Base-by-base conservation (phyloP, 1,140 invertebrate species). In the Danaus melanippus region DNA sequence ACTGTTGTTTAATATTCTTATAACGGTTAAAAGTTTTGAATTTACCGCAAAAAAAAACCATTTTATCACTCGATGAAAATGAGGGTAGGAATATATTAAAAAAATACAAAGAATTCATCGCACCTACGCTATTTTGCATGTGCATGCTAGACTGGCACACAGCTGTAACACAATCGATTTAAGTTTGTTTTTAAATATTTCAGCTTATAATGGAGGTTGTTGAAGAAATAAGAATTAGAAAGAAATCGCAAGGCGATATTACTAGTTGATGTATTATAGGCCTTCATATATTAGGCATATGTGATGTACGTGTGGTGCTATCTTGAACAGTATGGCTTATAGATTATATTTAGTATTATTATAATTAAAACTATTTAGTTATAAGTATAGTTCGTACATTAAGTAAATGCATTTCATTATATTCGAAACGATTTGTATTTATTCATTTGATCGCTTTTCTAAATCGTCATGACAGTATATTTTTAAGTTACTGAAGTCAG, bases 151-250 rank as follows among this genome's bases (percentile, higher is more conserved):
- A 47, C 39, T 46, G 39, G 9, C 43, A 9, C 11, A 42, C 9
- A 46, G 17, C 15, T 8, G 10, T 12, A 8, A 46, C 46, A 53
- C 40, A 42, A 43, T 45, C 45, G 57, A 49, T 56, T 21, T 55
- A 41, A 61, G 57, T 54, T 1, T 55, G 45, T 71, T 76, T 80
- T 71, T 53, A 64, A 74, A 71, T 43, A 77, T 86, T 86, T 86
- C 84, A 86, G 84, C 80, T 83, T 56, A 86, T 86, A 60, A 86
- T 86, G 84, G 84, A 86, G 71, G 84, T 86, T 79, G 81, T 86
- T 62, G 84, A 86, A 81, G 84, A 86, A 65, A 86, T 86, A 78
- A 75, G 81, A 77, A 84, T 84, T 81, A 79, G 79, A 70, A 84
- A 86, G 65, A 86, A 83, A 73, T 77, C 84, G 66, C 77, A 86